Percentiles rank a stretch among this genome's conserved stretches.
phyloP scores from a whole-genome alignment of 2,888 invertebrate species.

The Drosophila fulvimacula region DNA sequence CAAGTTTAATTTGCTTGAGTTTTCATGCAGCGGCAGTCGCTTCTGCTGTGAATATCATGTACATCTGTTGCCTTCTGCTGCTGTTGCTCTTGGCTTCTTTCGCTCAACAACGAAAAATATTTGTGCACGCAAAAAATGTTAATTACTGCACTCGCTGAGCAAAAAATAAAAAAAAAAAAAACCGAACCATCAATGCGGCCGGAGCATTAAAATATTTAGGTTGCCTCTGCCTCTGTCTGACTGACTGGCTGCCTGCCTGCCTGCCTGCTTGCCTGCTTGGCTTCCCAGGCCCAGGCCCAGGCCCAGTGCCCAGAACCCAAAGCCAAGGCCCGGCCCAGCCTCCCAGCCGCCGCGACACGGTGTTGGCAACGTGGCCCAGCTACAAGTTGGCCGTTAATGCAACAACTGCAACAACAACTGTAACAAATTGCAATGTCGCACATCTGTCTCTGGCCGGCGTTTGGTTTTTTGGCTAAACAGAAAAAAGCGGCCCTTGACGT shows the following conservation, averaged over 20 bases:
- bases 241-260: conserved; percentile 21
- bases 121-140: conserved; percentile 81
- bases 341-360: conserved; percentile 7
- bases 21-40: conserved; percentile 66
- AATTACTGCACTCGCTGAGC: conserved; percentile 70
- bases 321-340: conserved; percentile 14
- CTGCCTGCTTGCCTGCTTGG: conserved; percentile 22
- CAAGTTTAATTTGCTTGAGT: conserved; percentile 77
- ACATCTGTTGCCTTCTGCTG: conserved; percentile 57
- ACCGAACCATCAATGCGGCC: conserved; percentile 77
- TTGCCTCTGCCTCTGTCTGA: conserved; percentile 43
- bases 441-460: conserved; percentile 76
- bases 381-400: conserved; percentile 67
- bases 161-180: conserved; percentile 43
- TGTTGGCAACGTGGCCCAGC: conserved; percentile 16
- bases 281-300: conserved; percentile 74
- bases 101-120: conserved; percentile 75
- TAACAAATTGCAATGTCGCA: conserved; percentile 79
- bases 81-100: conserved; percentile 48
- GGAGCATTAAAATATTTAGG: conserved; percentile 76
- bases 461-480: conserved; percentile 71
- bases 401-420: conserved; percentile 77
- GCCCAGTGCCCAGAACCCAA: conserved; percentile 31
- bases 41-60: conserved; percentile 77
- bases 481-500: conserved; percentile 56